These are phyloP conservation scores for Toxotes lorentzi DNA, from an alignment of 2,797 vertebrate genomes.

Conservation along the genomic window DNA sequence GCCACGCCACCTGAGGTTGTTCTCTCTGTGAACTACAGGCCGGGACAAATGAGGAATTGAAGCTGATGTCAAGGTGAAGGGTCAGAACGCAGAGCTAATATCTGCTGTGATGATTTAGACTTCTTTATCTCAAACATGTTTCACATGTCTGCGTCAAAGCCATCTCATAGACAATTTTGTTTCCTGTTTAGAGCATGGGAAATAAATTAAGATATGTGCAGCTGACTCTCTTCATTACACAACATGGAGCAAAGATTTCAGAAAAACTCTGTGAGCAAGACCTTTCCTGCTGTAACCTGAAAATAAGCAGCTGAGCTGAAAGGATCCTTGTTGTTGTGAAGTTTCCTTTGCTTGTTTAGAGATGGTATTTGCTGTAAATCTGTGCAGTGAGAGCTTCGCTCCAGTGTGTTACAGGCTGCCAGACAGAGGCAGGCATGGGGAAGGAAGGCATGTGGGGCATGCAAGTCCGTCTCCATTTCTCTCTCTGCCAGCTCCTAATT, in stretches of 20 bases:
- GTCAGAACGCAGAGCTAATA: conserved; percentile 48
- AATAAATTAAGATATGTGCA: conserved; percentile 20
- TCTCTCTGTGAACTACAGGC: conserved; percentile 37
- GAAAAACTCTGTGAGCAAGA: conserved; percentile 4
- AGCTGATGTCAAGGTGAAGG: conserved; percentile 54
- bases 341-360: conserved; percentile 65
- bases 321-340: conserved; percentile 72
- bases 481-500: conserved; percentile 83
- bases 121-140: conserved; percentile 39
- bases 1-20: conserved; percentile 55
- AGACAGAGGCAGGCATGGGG: conserved; percentile 63
- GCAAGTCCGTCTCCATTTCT: conserved; percentile 70
- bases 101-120: conserved; percentile 28
- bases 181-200: conserved; percentile 22
- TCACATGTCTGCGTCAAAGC: conserved; percentile 38
- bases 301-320: conserved; percentile 58
- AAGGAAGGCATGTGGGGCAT: conserved; percentile 66
- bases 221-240: conserved; percentile 26
- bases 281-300: conserved; percentile 35
- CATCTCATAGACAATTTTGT: conserved; percentile 18
- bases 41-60: conserved; percentile 64
- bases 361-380: conserved; percentile 75
- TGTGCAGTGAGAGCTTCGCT: conserved; percentile 69
- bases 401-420: conserved; percentile 67
- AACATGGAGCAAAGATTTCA: conserved; percentile 30